These are phyloP conservation scores for Leptodactylus fallax DNA, from an alignment of 2,797 vertebrate species.

Conservation along the genomic window DNA sequence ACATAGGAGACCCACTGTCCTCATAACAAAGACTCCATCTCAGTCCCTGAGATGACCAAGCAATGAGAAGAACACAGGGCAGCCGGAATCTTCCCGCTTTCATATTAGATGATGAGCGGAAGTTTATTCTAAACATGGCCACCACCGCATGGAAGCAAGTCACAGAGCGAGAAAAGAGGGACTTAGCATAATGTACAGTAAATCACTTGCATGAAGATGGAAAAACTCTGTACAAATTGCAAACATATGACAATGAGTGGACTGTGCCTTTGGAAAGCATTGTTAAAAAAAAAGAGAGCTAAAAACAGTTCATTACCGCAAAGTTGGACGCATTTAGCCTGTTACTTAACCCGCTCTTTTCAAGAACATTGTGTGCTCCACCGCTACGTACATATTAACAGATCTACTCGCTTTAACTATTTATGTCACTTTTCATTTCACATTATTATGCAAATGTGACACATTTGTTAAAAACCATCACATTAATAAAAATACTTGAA, in stretches of 20 bases:
- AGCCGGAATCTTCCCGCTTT: slow-evolving; percentile 23
- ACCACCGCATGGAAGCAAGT: slow-evolving; percentile 30
- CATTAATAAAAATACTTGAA: no score
- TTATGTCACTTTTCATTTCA: not conserved
- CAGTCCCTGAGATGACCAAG: slow-evolving; percentile 55
- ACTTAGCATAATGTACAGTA: slow-evolving; percentile 55
- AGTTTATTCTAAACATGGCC: slow-evolving; percentile 38
- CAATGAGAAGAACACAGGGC: slow-evolving; percentile 27
- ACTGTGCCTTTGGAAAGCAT: not conserved
- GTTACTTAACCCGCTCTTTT: not conserved
- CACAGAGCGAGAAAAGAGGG: slow-evolving; percentile 45
- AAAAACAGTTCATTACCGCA: not conserved
- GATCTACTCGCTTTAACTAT: not conserved
- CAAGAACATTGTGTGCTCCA: not conserved
- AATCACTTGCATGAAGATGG: not conserved
- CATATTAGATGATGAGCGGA: slow-evolving; percentile 34
- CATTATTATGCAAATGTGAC: not conserved
- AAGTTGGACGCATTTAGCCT: not conserved
- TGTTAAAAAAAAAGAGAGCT: not conserved
- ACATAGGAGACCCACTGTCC: slow-evolving; percentile 42
- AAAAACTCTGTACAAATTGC: slow-evolving; percentile 8
- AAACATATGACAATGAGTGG: slow-evolving; percentile 21
- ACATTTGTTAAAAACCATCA: not conserved
- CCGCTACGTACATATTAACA: not conserved
- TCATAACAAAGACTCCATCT: slow-evolving; percentile 53